Percentiles rank a stretch among this genome's conserved stretches.
Evolutionary conservation across 2,888 invertebrate genomes (phyloP).

Genomic region (Hydriomena furcata): DNA sequence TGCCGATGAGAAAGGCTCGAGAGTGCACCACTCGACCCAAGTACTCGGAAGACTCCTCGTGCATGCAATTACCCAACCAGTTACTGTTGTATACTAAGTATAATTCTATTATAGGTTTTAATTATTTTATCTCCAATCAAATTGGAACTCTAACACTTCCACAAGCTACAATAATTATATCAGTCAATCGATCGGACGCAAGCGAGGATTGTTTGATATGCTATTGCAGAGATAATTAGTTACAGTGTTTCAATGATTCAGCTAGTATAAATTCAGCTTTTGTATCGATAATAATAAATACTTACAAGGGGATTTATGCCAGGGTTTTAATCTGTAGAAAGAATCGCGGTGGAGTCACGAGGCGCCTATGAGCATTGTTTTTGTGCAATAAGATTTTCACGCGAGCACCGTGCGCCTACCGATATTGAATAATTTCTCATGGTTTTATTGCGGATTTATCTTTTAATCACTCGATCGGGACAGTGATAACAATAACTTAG

Average conservation of each 20-base stretch:
- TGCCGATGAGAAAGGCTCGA: conserved; percentile 51
- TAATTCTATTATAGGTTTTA: conserved; percentile 35
- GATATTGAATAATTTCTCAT: conserved; percentile 21
- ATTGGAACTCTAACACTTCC: neutral
- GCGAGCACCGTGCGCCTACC: conserved; percentile 45
- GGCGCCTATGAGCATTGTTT: conserved; percentile 68
- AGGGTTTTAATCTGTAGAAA: conserved; percentile 71
- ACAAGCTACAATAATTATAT: neutral
- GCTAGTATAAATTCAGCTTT: conserved; percentile 45
- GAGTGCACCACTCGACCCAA: conserved; percentile 46
- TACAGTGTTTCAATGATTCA: conserved; percentile 34
- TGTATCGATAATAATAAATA: conserved; percentile 69
- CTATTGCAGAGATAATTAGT: conserved; percentile 38
- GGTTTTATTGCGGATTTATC: conserved; percentile 12
- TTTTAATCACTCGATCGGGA: conserved; percentile 22
- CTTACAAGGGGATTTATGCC: conserved; percentile 73
- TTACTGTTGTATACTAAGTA: conserved; percentile 37
- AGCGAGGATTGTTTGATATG: conserved; percentile 5
- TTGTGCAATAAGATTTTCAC: conserved; percentile 61
- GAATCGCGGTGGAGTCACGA: conserved; percentile 75
- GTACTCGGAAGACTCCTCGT: conserved; percentile 43
- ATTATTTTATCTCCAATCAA: conserved; percentile 39
- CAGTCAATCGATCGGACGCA: neutral
- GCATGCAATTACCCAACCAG: conserved; percentile 57
- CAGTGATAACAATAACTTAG: conserved; percentile 19